A percentile compares a stretch with the other conserved stretches of the same genome.
Conservation (phyloP, 2,888 invertebrate genomes). For the Aphrophora alni region DNA sequence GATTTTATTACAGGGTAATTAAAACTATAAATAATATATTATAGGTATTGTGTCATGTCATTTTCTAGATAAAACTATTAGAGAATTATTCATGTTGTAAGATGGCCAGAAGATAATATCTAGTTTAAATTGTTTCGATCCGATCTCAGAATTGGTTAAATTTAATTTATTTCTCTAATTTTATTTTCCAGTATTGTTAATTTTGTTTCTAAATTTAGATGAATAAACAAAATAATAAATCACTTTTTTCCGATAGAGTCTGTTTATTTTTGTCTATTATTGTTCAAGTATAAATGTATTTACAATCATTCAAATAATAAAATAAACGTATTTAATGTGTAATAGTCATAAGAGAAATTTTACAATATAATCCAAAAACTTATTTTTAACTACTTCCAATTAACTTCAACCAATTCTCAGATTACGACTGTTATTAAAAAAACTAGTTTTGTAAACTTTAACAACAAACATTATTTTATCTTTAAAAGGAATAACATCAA, state of each 20-base stretch:
- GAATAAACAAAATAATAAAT: too few relatives aligned
- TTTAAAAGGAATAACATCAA: not conserved
- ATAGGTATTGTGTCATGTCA: not conserved
- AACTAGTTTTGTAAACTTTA: not conserved
- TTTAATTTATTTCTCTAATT: too few relatives aligned
- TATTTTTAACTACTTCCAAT: too few relatives aligned
- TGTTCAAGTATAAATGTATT: too few relatives aligned
- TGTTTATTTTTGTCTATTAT: too few relatives aligned
- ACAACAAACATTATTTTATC: not conserved
- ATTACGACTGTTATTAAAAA: not conserved
- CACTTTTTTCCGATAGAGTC: too few relatives aligned
- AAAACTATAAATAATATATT: not conserved
- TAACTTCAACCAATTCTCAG: not conserved
- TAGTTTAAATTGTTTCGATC: not conserved
- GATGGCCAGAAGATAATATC: not conserved
- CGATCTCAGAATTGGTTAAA: not conserved
- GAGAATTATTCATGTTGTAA: not conserved
- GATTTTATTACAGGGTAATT: conserved; percentile 6
- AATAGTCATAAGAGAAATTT: too few relatives aligned
- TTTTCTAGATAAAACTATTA: not conserved
- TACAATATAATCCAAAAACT: too few relatives aligned
- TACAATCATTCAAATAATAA: too few relatives aligned
- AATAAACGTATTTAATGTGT: too few relatives aligned
- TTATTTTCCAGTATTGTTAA: too few relatives aligned
- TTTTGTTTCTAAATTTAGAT: too few relatives aligned